A percentile compares a stretch with the other conserved stretches of the same genome.
These are phyloP conservation scores for Lethenteron reissneri DNA, from an alignment of 2,113 vertebrate genomes.

Conservation along the genomic window DNA sequence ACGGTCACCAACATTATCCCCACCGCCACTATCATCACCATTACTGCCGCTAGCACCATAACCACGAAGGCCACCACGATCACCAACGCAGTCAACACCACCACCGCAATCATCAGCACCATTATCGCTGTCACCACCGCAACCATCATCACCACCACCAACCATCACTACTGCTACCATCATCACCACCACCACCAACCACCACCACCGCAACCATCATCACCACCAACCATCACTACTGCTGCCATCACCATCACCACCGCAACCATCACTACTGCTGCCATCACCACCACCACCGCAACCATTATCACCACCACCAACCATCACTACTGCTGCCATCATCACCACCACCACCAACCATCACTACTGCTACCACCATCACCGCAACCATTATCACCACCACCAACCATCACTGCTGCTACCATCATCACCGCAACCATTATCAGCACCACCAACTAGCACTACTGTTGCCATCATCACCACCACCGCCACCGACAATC, in stretches of 20 bases:
- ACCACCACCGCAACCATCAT: conserved; percentile 36
- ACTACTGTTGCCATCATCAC: not conserved
- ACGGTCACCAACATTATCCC: not conserved
- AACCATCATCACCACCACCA: not conserved
- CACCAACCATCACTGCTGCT: not conserved
- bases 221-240: conserved; percentile 17
- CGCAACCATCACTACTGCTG: not conserved
- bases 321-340: conserved; percentile 12
- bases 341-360: not conserved
- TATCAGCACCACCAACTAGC: too few relatives aligned
- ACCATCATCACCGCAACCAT: not conserved
- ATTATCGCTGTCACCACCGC: not conserved
- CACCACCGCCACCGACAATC: not conserved
- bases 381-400: not conserved
- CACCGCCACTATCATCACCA: not conserved
- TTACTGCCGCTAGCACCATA: not conserved
- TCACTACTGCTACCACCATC: not conserved
- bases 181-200: too few relatives aligned
- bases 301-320: conserved; percentile 39
- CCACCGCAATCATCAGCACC: too few relatives aligned
- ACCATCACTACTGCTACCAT: not conserved
- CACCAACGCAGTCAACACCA: not conserved
- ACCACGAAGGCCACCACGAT: conserved; percentile 11
- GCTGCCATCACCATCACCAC: not conserved
- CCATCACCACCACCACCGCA: conserved; percentile 16